Evolutionary conservation across 2,888 invertebrate genomes (phyloP), one percentile per base, ranked within the genome.

Genomic region (Rhaphigaster nebulosa): DNA sequence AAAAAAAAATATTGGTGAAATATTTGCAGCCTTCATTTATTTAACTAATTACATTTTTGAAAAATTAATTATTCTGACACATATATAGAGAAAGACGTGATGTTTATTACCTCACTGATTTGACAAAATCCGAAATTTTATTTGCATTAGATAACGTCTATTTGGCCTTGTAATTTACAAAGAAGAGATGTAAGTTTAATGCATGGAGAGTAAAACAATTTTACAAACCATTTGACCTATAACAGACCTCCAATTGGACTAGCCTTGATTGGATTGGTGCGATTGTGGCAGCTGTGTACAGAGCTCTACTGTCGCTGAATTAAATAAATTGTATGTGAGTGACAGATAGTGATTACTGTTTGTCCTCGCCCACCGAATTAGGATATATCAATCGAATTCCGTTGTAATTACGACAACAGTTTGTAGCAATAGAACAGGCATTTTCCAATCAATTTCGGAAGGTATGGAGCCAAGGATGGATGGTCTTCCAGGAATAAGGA

Each of bases 301-400:
- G 70, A 38, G 34, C 70, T 76, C 38, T 38, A 76, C 70, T 76
- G 70, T 20, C 34, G 20, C 10, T 76, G 34, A 76, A 76, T 76
- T 76, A 76, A 76, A 76, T 76, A 76, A 76, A 76, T 76, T 76
- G 70, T 76, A 38, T 76, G 70, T 76, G 70, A 76, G 70, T 76
- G 70, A 76, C 70, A 76, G 34, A 20, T 76, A 76, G 70, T 76
- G 70, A 76, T 76, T 76, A 76, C 70, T 76, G 70, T 76, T 38
- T 76, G 70, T 76, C 38, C 70, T 76, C 38, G 8, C 5, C 34
- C 20, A 8, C 0, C 34, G 70, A 38, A 76, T 38, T 76, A 76
- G 70, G 38, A 76, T 38, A 70, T 70, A 76, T 76, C 70, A 38
- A 76, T 76, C 26, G 34, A 38, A 76, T 76, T 70, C 70, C 34